These are phyloP conservation scores for Leucopternis melanops DNA, from an alignment of 2,113 vertebrate genomes.

Conservation along the genomic window DNA sequence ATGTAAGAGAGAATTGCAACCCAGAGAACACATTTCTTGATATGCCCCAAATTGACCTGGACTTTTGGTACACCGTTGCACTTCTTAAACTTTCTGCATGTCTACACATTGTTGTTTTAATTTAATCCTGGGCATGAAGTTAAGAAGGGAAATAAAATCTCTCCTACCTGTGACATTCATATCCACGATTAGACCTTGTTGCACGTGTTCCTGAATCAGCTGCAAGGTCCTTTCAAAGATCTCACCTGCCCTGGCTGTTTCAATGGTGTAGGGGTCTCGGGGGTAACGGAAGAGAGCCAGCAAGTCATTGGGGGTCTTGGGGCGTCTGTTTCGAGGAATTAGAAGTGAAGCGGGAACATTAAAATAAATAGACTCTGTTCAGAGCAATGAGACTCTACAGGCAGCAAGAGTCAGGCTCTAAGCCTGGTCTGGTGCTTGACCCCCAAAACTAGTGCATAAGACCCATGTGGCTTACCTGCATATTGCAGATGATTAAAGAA, in stretches of 20 bases:
- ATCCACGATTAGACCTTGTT: conserved; percentile 66
- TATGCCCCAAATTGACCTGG: background rate
- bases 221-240: conserved; percentile 73
- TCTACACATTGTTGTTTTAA: background rate
- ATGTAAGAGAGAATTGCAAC: background rate
- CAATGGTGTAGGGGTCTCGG: conserved; percentile 68
- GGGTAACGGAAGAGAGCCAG: conserved; percentile 73
- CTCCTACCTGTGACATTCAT: conserved; percentile 67
- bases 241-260: conserved; percentile 70
- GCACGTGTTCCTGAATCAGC: conserved; percentile 70
- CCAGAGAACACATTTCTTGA: background rate
- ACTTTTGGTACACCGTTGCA: background rate
- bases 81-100: background rate
- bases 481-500: background rate
- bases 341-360: background rate
- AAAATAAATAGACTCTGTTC: background rate
- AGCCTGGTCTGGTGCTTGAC: background rate
- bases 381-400: background rate
- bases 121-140: accelerated
- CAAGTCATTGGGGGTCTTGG: conserved; percentile 70
- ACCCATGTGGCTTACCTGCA: accelerated
- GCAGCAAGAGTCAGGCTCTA: background rate
- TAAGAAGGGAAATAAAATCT: background rate
- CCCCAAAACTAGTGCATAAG: background rate
- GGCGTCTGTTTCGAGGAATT: conserved; percentile 32